phyloP scores from a whole-genome alignment of 1,140 invertebrate genomes.

The Rhysida immarginata region DNA sequence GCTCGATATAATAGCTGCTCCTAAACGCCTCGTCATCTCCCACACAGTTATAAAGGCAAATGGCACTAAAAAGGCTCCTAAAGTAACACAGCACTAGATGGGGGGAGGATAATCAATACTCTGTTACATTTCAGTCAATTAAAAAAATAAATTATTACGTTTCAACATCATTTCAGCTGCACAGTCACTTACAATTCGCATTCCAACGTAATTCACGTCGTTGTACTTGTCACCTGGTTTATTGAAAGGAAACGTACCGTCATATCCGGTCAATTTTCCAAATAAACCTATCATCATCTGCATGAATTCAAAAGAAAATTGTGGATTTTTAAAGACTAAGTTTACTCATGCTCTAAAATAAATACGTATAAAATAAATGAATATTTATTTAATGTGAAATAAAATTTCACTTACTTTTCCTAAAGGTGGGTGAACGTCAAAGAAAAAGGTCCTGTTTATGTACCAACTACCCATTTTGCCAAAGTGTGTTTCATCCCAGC shows the following conservation, averaged over 20 bases:
- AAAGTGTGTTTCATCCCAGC: slow-evolving; percentile 95
- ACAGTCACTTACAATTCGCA: slow-evolving; percentile 65
- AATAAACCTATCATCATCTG: slow-evolving; percentile 90
- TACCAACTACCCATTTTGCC: slow-evolving; percentile 98
- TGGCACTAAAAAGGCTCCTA: slow-evolving; percentile 76
- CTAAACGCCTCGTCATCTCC: slow-evolving; percentile 69
- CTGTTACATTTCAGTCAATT: no score
- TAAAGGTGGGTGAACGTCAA: slow-evolving; percentile 93
- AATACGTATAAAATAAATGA: no score
- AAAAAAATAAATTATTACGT: no score
- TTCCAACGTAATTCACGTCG: slow-evolving; percentile 73
- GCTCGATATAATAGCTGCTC: slow-evolving; percentile 57
- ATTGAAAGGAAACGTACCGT: slow-evolving; percentile 90
- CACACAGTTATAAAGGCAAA: slow-evolving; percentile 72
- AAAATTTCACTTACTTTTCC: slow-evolving; percentile 59
- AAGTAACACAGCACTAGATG: slow-evolving; percentile 84
- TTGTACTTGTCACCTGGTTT: slow-evolving; percentile 92
- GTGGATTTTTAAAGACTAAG: no score
- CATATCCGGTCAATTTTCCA: slow-evolving; percentile 82
- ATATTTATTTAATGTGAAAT: no score
- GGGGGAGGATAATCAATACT: no score
- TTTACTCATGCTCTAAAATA: no score
- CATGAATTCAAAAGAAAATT: slow-evolving; percentile 21
- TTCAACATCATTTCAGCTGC: neutral
- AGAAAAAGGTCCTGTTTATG: slow-evolving; percentile 93